phyloP scores from a whole-genome alignment of 2,113 vertebrate species.

The Electrona antarctica region DNA sequence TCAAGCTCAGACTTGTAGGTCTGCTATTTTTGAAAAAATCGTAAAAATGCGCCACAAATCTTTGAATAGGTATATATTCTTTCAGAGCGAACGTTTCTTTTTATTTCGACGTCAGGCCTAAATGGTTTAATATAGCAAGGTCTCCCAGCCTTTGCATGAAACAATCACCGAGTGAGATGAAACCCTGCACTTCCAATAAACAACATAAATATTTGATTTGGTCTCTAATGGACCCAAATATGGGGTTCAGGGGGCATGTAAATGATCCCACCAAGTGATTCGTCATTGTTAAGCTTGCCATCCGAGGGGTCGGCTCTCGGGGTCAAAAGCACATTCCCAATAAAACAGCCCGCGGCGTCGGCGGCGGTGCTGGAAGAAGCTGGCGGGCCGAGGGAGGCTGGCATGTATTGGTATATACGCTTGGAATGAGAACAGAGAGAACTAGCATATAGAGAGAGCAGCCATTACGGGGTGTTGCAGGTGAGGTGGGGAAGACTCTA shows the following conservation, averaged over 20 bases:
- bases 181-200: slow-evolving; percentile 81
- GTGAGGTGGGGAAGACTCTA: slow-evolving; percentile 75
- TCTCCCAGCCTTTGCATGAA: slow-evolving; percentile 78
- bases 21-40: no score
- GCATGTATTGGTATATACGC: slow-evolving; percentile 58
- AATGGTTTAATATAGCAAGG: slow-evolving; percentile 75
- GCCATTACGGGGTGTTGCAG: slow-evolving; percentile 74
- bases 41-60: no score
- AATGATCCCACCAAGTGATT: slow-evolving; percentile 80
- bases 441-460: slow-evolving; percentile 73
- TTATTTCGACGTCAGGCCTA: no score
- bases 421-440: slow-evolving; percentile 72
- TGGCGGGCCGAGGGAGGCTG: slow-evolving; percentile 55
- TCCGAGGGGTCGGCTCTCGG: slow-evolving; percentile 77
- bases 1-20: no score
- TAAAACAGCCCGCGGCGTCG: slow-evolving; percentile 64
- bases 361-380: neutral
- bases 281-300: slow-evolving; percentile 82
- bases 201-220: slow-evolving; percentile 83
- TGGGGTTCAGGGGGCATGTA: slow-evolving; percentile 82
- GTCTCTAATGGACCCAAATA: slow-evolving; percentile 82
- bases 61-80: no score
- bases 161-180: slow-evolving; percentile 80
- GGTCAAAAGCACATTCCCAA: slow-evolving; percentile 80
- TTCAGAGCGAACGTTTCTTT: no score